Base-by-base conservation (phyloP, 2,888 invertebrate genomes). In the Lamproptera curius region DNA sequence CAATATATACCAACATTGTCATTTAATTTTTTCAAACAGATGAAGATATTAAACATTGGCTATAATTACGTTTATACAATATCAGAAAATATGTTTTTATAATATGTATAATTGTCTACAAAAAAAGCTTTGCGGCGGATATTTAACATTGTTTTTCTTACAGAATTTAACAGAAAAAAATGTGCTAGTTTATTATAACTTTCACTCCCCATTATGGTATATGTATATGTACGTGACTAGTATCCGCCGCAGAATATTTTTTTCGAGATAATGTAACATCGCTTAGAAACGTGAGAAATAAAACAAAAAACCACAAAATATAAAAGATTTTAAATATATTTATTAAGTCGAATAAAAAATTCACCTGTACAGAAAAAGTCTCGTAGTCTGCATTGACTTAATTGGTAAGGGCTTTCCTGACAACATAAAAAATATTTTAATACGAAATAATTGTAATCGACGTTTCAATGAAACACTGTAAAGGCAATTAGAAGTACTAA, bases 231-330 rank as follows among this genome's bases (percentile, higher is more conserved):
- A 37, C 42, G 37, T 45, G 45, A 42, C 45, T 31, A 11, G 40
- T 44, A 50, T 43, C 36, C 41, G 40, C 23, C 23, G 17, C 40
- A 31, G 20, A 44, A 40, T 31, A 40, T 34, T 50, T 46, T 26
- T 8, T 35, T 33, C 47, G 53, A 56, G 50, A 63, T 71, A 72
- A 73, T 70, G 61, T 73, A 67, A 65, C 63, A 65, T 61, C 69
- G 65, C 70, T 63, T 61, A 53, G 50, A 65, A 62, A 76, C 76
- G 75, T 76, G 75, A 58, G 67, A 62, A 59, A 64, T 67, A 67
- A 70, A 72, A 55, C 55, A n/a, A n/a, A n/a, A n/a, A 56, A 62
- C 66, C 69, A 44, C 44, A 26, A 10, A 13, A 37, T 44, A 16
- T n/a, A 11, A 43, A 36, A 16, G 36, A 11, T n/a, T n/a, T n/a